Evolutionary conservation across 1,140 invertebrate species (phyloP), one percentile per base, ranked within the genome.

Genomic region (Conus ventricosus): DNA sequence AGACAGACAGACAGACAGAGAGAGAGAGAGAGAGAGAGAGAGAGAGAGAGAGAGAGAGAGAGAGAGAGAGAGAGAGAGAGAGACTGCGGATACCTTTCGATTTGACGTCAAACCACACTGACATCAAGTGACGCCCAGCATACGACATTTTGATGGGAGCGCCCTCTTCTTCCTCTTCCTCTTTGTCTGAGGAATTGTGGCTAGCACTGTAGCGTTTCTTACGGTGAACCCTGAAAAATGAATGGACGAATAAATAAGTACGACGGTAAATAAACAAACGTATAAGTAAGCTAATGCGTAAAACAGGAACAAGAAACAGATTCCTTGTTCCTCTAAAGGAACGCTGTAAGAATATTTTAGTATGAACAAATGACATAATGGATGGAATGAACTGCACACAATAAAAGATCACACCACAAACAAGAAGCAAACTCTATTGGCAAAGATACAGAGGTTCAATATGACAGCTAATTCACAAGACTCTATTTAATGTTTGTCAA

Each of bases 11-110:
- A 71, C 11, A 71, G 20, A 10, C 11, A 23, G 67, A 71, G 67
- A 71, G 67, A 71, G 67, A 71, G 67, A 71, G 67, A 71, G 67
- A 71, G 67, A 71, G 67, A 71, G 20, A 71, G 67, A 23, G 67
- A 71, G 67, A 71, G 67, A 71, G 7, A 20, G 67, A 17, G 57
- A 11, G 67, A 20, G 67, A 71, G 67, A 71, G 67, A 71, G 67
- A 71, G 67, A 60, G 57, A 60, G 57, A 60, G 15, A 60, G 57
- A 11, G 57, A 60, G 57, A 8, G 57, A 60, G 57, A 11, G 57
- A 11, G 57, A 11, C 5, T 60, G 57, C 15, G 57, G 1, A 60
- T 60, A 15, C 15, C 8, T 60, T 8, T 60, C 8, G 8, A 15
- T 60, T 8, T 60, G 57, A 71, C 15, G 67, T 71, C 20, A 6